Evolutionary conservation across 2,888 invertebrate species (phyloP), one percentile per base, ranked within the genome.

Genomic region (Rambutsinella grinnellia): DNA sequence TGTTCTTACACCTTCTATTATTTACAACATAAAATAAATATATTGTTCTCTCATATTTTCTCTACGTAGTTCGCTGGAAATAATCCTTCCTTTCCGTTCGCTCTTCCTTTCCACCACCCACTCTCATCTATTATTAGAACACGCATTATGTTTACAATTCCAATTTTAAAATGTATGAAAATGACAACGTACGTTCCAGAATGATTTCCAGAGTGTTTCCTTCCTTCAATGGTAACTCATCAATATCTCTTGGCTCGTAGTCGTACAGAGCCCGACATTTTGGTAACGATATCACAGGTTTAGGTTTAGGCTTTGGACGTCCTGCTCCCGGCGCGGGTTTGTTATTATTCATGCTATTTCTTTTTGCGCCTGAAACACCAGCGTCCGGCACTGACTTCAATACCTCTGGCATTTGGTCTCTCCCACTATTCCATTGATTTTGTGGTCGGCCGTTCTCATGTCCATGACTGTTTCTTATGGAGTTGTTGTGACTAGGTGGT

Each of bases 51-150:
- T 82, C 79, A 84, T 15, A 84, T 69, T 80, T 84, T 85, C 28
- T 87, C 86, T n/a, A 91, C 89, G 84, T 92, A 92, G 85, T 92
- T 92, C 36, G 89, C 89, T 1, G 92, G 92, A 81, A 92, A 90
- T 3, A 92, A 87, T 6, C 92, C 92, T 75, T 89, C 88, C 81
- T 88, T 88, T 3, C 89, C 89, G 66, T 87, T 86, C 21, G 90
- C 83, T 82, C 87, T 87, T 49, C 92, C 91, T 51, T 87, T 87
- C 92, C 92, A 92, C 92, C 92, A 92, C n/a, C 92, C 92, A 19
- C 89, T 89, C 28, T 89, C 88, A 85, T 91, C 91, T 91, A 76
- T 61, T 68, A 68, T 78, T 79, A 78, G 46, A 5, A 58, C 15
- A 46, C 27, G n/a, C 27, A 49, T 23, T n/a, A 49, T 24, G 47